Conservation (phyloP, 2,113 vertebrate genomes). For the Carlito syrichta region DNA sequence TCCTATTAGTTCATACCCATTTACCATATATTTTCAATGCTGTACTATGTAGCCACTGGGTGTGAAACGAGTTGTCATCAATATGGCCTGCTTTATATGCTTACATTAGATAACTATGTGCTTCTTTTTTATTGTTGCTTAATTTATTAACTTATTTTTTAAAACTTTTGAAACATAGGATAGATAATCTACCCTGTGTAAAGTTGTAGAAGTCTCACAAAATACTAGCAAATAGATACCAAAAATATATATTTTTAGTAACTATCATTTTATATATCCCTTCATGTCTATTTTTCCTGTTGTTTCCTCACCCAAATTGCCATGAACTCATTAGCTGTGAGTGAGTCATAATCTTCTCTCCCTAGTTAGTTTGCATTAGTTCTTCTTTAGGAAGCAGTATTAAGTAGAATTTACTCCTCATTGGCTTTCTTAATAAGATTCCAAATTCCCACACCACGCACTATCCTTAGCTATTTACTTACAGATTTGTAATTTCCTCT, state of each 20-base stretch:
- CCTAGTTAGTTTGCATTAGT: neutral
- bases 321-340: neutral
- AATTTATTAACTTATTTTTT: neutral
- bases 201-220: neutral
- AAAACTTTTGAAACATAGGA: neutral
- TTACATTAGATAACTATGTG: neutral
- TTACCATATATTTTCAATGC: neutral
- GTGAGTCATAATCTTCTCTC: neutral
- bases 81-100: neutral
- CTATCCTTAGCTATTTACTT: neutral
- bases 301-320: neutral
- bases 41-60: accelerated
- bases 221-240: neutral
- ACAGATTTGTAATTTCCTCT: neutral
- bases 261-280: neutral
- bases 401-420: neutral
- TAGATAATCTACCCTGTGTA: neutral
- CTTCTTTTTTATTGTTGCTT: neutral
- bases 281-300: neutral
- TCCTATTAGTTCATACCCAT: neutral
- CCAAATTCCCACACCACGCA: neutral
- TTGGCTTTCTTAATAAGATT: neutral
- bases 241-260: neutral
- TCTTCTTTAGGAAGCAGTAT: neutral
- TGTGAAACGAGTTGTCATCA: neutral